A percentile compares a stretch with the other conserved stretches of the same genome.
Conservation (phyloP, 2,888 invertebrate genomes). For the Argyresthia goedartella region DNA sequence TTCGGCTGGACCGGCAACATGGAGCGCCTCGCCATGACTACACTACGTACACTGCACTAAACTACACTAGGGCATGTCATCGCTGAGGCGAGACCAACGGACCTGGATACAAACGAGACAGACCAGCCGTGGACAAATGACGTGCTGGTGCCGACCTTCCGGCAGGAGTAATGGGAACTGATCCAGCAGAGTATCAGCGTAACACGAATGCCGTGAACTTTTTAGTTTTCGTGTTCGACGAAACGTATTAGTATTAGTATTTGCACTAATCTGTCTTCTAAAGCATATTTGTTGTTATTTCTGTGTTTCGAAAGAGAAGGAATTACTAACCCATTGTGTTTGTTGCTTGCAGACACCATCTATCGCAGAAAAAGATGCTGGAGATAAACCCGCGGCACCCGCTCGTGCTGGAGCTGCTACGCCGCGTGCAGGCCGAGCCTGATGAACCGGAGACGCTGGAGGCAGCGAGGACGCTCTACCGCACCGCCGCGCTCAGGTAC, state of each 20-base stretch:
- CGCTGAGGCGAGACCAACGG: not conserved
- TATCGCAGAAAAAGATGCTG: constrained; percentile 95
- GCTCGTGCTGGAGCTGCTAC: constrained; percentile 90
- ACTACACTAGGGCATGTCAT: too few relatives aligned
- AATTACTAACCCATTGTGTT: not conserved
- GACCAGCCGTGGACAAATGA: too few relatives aligned
- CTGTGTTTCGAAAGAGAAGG: too few relatives aligned
- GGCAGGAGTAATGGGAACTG: too few relatives aligned
- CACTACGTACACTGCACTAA: constrained; percentile 76
- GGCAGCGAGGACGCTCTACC: constrained; percentile 91
- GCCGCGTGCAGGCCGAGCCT: constrained; percentile 82
- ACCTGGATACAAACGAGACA: too few relatives aligned
- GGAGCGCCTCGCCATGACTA: constrained; percentile 95
- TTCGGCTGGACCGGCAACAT: constrained; percentile 99
- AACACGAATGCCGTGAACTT: too few relatives aligned
- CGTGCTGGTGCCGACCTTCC: too few relatives aligned
- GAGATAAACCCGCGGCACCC: constrained; percentile 99
- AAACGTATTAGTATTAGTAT: too few relatives aligned
- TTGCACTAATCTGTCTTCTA: too few relatives aligned
- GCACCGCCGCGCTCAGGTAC: constrained; percentile 86
- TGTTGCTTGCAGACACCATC: constrained; percentile 72
- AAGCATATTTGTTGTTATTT: too few relatives aligned
- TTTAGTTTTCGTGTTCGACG: too few relatives aligned
- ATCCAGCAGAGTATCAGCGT: too few relatives aligned
- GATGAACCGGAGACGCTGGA: constrained; percentile 82